Base-by-base conservation (phyloP, 2,113 vertebrate species). In the Emydocephalus ijimae region DNA sequence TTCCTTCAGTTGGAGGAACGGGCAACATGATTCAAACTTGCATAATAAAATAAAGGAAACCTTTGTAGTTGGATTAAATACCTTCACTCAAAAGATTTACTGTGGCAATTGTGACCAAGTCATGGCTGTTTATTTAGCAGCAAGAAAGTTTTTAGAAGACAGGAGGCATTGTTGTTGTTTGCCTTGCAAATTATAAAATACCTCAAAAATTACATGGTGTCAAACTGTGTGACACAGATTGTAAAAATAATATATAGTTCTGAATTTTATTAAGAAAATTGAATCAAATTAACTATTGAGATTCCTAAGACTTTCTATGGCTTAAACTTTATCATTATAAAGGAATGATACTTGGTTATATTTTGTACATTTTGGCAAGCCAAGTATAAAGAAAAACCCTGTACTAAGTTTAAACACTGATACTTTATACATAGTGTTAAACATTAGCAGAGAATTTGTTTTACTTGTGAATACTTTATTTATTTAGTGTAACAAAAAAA, bases 201-300 rank as follows among this genome's bases (percentile, higher is more conserved):
- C 97, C 96, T 97, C 90, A 18, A 92, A 98, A 98, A 98, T 98
- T 98, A 97, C 94, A 98, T 97, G 97, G 97, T 98, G 97, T 98
- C 97, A 97, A 95, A 96, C 91, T 96, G 95, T 97, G 96, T 97
- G 96, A 96, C 96, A 96, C 91, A 95, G 96, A 91, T 97, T 97
- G 96, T 95, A 95, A 96, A 96, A 97, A 97, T 96, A 95, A 97
- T 96, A 96, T 96, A 93, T 59, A 96, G 96, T 93, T 94, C 97
- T 96, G 95, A 95, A 96, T 96, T 97, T 97, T 97, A 97, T 98
- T 98, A 96, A 93, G 97, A 97, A 98, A 97, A 98, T 97, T 97
- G 96, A 95, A 96, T 93, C 95, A 92, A 91, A 23, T 97, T 98
- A 98, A 97, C 96, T 97, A 96, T 97, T 97, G 96, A 89, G 95